Evolutionary conservation across 2,888 invertebrate genomes (phyloP), one percentile per base, ranked within the genome.

Genomic region (Romanomermis culicivorax): DNA sequence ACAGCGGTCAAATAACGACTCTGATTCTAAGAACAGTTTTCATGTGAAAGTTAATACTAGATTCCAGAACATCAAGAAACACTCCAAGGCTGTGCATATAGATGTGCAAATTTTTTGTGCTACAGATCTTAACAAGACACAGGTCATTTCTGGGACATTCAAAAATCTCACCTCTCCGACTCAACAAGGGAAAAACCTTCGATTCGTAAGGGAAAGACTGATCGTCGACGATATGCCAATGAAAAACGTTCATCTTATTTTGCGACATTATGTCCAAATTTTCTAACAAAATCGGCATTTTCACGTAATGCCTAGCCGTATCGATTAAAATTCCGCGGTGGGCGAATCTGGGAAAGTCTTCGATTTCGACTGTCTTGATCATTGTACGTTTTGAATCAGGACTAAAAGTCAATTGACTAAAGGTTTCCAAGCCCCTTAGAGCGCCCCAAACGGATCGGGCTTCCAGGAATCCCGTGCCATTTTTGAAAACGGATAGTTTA

Each of bases 181-280:
- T 81, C 50, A 89, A 72, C 58, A 82, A 77, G 0, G 89, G 88
- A 69, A 79, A 89, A 42, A 67, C 74, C 50, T 71, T 72, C 66
- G 87, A 88, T 61, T 80, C 77, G 66, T 83, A 91, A 0, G 89
- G 88, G 68, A 91, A 91, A 59, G 87, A 83, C 64, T 85, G 83
- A 68, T 88, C 87, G 69, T 91, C 91, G 0, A 83, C 82, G 52
- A 93, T 82, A 68, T 91, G 91, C 89, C 89, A 91, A 69, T 91
- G 89, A 58, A 91, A 79, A 0, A 88, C 84, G 69, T 91, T 91
- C 66, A 88, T 71, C 71, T 91, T 91, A 68, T 87, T 88, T 70
- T 83, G 83, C 0, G 81, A 76, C 85, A 89, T 85, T 0, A 82
- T 82, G 60, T 88, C 85, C 64, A 93, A 75, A 11, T 84, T 69